These are phyloP conservation scores for Lasiommata megera DNA, from an alignment of 2,888 invertebrate genomes.

Conservation along the genomic window DNA sequence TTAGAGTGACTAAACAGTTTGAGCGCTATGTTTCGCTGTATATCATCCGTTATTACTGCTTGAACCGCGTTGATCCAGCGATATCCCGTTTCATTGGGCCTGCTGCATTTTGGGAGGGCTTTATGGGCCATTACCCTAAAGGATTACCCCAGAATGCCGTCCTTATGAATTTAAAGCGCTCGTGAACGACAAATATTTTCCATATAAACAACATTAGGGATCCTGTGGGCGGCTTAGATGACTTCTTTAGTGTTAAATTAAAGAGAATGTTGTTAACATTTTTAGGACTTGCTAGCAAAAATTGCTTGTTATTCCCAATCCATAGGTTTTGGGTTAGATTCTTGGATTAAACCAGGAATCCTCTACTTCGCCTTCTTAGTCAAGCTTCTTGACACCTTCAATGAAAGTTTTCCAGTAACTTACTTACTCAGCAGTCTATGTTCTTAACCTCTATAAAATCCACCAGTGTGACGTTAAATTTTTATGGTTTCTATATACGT, in stretches of 20 bases:
- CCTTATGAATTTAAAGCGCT: constrained; percentile 19
- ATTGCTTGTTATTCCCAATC: no score
- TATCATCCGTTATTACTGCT: constrained; percentile 15
- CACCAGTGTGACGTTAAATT: no score
- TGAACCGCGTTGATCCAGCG: constrained; percentile 14
- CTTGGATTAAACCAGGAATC: no score
- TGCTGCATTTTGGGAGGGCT: constrained; percentile 11
- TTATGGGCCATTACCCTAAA: constrained; percentile 21
- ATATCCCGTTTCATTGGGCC: constrained; percentile 12
- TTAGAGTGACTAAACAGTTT: background rate
- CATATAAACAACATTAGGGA: constrained; percentile 12
- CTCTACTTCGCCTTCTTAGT: no score
- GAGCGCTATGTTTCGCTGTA: background rate
- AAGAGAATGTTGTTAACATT: background rate
- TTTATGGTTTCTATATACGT: no score
- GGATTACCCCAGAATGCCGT: constrained; percentile 14
- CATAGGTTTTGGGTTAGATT: no score
- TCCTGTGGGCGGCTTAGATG: constrained; percentile 1
- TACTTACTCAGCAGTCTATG: no score
- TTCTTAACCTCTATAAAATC: no score
- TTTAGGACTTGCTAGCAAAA: no score
- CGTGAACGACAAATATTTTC: constrained; percentile 18
- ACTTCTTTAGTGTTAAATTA: constrained; percentile 5
- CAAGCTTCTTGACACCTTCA: no score
- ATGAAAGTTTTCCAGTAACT: no score